phyloP scores from a whole-genome alignment of 1,140 invertebrate species.

The Alviniconcha marisindica region DNA sequence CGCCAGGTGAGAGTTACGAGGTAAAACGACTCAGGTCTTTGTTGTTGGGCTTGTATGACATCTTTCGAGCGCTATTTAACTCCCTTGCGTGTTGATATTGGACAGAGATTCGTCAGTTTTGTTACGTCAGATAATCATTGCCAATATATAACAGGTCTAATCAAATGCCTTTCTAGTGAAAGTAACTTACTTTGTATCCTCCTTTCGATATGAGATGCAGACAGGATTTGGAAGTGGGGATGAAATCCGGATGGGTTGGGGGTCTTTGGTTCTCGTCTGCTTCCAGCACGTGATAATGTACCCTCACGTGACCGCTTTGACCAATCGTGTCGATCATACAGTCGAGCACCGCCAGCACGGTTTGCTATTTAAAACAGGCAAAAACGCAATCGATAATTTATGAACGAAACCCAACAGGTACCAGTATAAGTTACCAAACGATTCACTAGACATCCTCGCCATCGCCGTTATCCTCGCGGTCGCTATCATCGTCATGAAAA shows the following conservation, averaged over 20 bases:
- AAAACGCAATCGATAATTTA: not conserved
- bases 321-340: slow-evolving; percentile 65
- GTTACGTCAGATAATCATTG: too few species aligned
- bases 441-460: too few species aligned
- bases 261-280: slow-evolving; percentile 60
- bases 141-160: too few species aligned
- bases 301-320: slow-evolving; percentile 52
- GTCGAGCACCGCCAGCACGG: slow-evolving; percentile 63
- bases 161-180: too few species aligned
- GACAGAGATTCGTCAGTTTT: too few species aligned
- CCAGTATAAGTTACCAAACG: too few species aligned
- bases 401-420: too few species aligned
- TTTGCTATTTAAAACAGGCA: slow-evolving; percentile 52
- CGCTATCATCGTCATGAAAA: too few species aligned
- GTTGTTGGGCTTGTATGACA: too few species aligned
- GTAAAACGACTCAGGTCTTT: not conserved
- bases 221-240: slow-evolving; percentile 58
- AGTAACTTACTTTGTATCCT: slow-evolving; percentile 64
- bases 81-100: too few species aligned
- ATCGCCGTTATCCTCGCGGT: too few species aligned
- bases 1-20: not conserved
- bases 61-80: too few species aligned
- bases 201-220: slow-evolving; percentile 63
- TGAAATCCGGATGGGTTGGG: slow-evolving; percentile 56
- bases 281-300: slow-evolving; percentile 66